Conservation (phyloP, 2,888 invertebrate genomes). For the Zeuzera pyrina region DNA sequence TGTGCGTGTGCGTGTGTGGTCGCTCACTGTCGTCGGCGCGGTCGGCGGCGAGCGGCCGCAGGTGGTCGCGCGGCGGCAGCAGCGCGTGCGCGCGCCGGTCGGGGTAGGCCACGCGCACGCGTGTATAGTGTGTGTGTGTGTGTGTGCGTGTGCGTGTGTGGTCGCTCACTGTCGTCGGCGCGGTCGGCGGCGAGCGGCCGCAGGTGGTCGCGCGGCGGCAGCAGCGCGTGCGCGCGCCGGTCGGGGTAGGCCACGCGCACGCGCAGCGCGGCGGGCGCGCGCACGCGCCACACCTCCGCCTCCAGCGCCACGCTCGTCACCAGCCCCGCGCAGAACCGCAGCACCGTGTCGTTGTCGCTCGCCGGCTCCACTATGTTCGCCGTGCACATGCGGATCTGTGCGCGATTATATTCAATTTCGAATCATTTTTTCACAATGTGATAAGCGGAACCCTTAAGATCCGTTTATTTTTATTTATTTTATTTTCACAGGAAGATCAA, state of each 20-base stretch:
- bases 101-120: background rate
- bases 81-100: background rate
- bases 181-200: constrained; percentile 79
- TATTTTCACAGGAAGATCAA: no score
- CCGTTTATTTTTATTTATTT: no score
- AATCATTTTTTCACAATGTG: no score
- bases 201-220: constrained; percentile 85
- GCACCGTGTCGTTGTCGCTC: constrained; percentile 81
- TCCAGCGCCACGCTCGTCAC: constrained; percentile 90
- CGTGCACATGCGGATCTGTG: constrained; percentile 85
- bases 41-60: background rate
- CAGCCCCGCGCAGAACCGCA: constrained; percentile 94
- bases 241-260: constrained; percentile 94
- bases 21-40: constrained; percentile 1
- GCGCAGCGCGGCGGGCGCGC: constrained; percentile 80
- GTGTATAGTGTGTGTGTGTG: background rate
- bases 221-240: constrained; percentile 86
- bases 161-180: constrained; percentile 46
- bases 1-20: background rate
- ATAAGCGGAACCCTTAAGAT: no score
- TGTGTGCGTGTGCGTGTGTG: background rate
- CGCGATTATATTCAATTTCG: no score
- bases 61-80: background rate
- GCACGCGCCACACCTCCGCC: constrained; percentile 87
- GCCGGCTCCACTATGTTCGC: constrained; percentile 89